phyloP scores from a whole-genome alignment of 1,140 invertebrate genomes.

The Pseudobourletiella spinata region DNA sequence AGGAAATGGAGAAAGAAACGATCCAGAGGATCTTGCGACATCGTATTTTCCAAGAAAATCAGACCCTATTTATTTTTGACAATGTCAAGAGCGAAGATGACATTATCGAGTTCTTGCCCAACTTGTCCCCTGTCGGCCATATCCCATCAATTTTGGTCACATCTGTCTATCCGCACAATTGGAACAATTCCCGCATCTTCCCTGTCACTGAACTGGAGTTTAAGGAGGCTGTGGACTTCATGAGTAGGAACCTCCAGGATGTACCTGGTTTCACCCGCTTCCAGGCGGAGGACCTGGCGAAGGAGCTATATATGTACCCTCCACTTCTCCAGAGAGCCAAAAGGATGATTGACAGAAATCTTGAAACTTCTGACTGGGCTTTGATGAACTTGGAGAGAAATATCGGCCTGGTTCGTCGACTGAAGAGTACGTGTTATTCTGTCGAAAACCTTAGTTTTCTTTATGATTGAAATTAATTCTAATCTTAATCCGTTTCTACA shows the following conservation, averaged over 20 bases:
- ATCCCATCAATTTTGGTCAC: neutral
- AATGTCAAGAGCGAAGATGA: neutral
- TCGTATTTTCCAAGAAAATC: neutral
- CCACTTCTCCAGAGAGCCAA: neutral
- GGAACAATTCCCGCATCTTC: neutral
- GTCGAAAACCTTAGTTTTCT: no score
- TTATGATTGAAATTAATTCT: no score
- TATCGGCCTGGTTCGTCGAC: neutral
- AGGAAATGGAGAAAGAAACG: neutral
- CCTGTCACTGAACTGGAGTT: neutral
- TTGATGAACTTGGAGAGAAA: neutral
- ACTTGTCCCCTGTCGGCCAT: neutral
- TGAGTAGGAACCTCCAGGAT: neutral
- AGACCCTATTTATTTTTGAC: neutral
- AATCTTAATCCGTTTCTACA: neutral
- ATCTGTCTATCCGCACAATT: neutral
- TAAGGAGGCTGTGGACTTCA: neutral
- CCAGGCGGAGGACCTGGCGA: slow-evolving; percentile 1
- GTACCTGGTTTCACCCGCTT: neutral
- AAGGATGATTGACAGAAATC: neutral
- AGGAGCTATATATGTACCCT: neutral
- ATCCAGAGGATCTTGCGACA: neutral
- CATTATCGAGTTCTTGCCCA: neutral
- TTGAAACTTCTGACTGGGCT: neutral
- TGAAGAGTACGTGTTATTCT: neutral